Base-by-base conservation (phyloP, 2,113 vertebrate genomes). In the Neolamprologus fasciatus region DNA sequence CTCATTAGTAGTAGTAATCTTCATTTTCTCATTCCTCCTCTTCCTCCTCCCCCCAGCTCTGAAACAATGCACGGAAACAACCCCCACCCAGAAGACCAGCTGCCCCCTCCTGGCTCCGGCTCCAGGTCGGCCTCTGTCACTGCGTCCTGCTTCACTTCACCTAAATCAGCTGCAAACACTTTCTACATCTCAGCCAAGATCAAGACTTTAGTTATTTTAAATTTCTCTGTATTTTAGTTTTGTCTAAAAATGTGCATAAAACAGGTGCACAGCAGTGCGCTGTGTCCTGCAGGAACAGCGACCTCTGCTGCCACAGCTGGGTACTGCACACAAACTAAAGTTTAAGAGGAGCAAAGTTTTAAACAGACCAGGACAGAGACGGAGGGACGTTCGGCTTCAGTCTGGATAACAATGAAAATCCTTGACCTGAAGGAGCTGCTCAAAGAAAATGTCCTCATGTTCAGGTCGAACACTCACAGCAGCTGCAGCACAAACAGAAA, bases 41-140 rank as follows among this genome's bases (percentile, higher is more conserved):
- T 14, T 23, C 79, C 85, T 8, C 68, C 86, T 33, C 40, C 87
- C 66, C 71, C 8, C 37, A 8, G 76, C 87, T 61, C 86, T 86
- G 9, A 82, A 94, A 96, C 96, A 96, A 96, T 96, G 86, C 91
- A 93, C 92, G 95, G 95, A 96, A 96, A 93, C 90, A 89, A 84
- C 76, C 76, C 86, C 89, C 92, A 87, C 84, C 80, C 86, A 19
- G 7, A n/a, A 42, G 7, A 5, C 53, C 47, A 9, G 16, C 8
- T 17, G 19, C 76, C 14, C 80, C 45, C 26, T 80, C 81, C 82
- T 16, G 1, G 51, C 45, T 78, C 85, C 17, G 1, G 42, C 71
- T 87, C 45, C 55, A 3, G 16, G 12, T 28, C 19, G 8, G 4
- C 26, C 82, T 37, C 19, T 21, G 9, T 42, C 45, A 42, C 33